These are phyloP conservation scores for Mythimna albipuncta DNA, from an alignment of 2,888 invertebrate species.

Conservation along the genomic window DNA sequence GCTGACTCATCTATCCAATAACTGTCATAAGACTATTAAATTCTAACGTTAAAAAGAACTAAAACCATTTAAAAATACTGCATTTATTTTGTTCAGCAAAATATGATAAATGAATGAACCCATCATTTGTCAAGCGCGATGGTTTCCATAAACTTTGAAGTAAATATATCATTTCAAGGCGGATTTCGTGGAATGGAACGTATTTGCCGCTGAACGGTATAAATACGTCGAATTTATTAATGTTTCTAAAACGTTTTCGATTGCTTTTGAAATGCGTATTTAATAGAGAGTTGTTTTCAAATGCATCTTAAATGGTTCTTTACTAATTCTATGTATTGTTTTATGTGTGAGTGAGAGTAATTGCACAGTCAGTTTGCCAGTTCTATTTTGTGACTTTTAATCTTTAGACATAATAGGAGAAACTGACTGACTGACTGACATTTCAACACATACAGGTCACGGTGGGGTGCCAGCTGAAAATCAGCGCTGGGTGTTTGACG, in stretches of 20 bases:
- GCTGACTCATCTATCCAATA: conserved; percentile 53
- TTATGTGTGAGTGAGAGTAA: no score
- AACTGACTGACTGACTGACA: no score
- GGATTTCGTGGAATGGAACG: conserved; percentile 36
- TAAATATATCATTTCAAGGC: conserved; percentile 47
- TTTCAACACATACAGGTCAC: no score
- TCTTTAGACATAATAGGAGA: no score
- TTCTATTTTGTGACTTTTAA: no score
- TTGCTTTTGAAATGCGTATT: conserved; percentile 6
- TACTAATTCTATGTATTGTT: not conserved
- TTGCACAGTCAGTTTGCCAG: no score
- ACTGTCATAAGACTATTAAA: conserved; percentile 48
- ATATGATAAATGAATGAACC: conserved; percentile 54
- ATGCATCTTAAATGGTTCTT: not conserved
- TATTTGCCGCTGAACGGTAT: conserved; percentile 13
- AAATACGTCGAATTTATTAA: conserved; percentile 14
- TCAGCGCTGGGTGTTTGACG: no score
- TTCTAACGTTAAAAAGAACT: conserved; percentile 22
- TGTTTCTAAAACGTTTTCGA: conserved; percentile 9
- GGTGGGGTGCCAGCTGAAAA: no score
- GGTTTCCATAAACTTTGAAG: conserved; percentile 49
- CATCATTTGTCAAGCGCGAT: conserved; percentile 55
- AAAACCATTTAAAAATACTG: conserved; percentile 9
- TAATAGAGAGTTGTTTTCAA: not conserved
- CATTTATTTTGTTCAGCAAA: conserved; percentile 38